phyloP scores from a whole-genome alignment of 1,140 invertebrate species.

The Hylaeus volcanicus region DNA sequence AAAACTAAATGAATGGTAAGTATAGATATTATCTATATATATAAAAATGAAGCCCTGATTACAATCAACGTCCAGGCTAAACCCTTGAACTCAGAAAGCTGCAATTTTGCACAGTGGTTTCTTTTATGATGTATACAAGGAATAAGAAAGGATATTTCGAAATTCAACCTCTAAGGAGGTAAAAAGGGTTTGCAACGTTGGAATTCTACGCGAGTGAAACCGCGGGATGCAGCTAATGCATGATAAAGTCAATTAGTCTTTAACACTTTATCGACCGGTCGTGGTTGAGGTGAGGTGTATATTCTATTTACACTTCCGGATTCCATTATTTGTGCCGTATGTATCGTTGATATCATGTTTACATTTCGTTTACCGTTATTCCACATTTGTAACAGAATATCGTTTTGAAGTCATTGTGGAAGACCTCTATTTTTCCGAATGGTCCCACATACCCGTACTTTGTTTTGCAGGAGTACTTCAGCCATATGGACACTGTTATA shows the following conservation, averaged over 20 bases:
- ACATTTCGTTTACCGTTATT: slow-evolving; percentile 43
- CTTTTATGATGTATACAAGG: too few species aligned
- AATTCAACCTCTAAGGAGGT: too few species aligned
- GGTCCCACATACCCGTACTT: slow-evolving; percentile 47
- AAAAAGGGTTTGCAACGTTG: too few species aligned
- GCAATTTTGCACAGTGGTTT: too few species aligned
- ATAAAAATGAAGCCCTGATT: too few species aligned
- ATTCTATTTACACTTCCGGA: slow-evolving; percentile 23
- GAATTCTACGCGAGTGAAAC: too few species aligned
- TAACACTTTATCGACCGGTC: slow-evolving; percentile 5
- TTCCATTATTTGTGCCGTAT: slow-evolving; percentile 37
- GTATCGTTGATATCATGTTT: slow-evolving; percentile 37
- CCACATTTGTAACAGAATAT: slow-evolving; percentile 45
- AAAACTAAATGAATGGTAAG: too few species aligned
- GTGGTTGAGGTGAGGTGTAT: background rate
- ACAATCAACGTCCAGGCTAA: too few species aligned
- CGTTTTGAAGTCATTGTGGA: slow-evolving; percentile 26
- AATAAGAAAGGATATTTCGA: too few species aligned
- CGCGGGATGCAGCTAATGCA: too few species aligned
- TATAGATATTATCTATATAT: too few species aligned
- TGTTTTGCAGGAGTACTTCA: slow-evolving; percentile 43
- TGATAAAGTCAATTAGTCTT: background rate
- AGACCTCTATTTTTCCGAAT: slow-evolving; percentile 50
- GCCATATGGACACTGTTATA: slow-evolving; percentile 53
- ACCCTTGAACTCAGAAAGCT: too few species aligned